Conservation (phyloP, 2,113 vertebrate genomes). For the Pterophyllum scalare region DNA sequence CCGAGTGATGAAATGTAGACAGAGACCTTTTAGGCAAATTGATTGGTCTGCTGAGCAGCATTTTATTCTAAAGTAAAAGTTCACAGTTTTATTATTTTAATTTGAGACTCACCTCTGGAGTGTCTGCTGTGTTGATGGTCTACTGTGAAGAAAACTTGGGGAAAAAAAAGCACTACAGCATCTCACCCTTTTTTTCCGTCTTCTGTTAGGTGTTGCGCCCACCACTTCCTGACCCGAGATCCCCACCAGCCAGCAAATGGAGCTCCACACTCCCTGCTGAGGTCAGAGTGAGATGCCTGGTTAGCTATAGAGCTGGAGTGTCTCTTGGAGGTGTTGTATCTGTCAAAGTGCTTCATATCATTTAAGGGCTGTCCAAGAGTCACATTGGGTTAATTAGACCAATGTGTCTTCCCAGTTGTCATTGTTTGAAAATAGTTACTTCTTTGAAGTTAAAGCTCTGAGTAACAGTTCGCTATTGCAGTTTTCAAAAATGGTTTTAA, state of each 20-base stretch:
- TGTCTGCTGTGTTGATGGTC: too few relatives aligned
- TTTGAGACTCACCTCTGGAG: too few relatives aligned
- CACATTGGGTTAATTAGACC: not conserved
- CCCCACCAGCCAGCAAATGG: slow-evolving; percentile 3
- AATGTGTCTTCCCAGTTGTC: not conserved
- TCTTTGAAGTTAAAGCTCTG: not conserved
- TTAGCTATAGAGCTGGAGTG: not conserved
- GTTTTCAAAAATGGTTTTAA: not conserved
- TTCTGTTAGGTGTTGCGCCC: slow-evolving; percentile 61
- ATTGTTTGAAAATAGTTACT: not conserved
- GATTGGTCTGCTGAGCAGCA: too few relatives aligned
- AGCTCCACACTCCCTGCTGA: slow-evolving; percentile 7
- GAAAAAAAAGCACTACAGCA: not conserved
- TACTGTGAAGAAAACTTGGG: too few relatives aligned
- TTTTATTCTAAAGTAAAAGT: too few relatives aligned
- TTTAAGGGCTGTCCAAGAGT: not conserved
- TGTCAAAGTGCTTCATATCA: slow-evolving; percentile 23
- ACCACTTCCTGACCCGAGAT: not conserved
- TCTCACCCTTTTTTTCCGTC: not conserved
- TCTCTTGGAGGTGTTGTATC: slow-evolving; percentile 23
- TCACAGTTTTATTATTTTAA: too few relatives aligned
- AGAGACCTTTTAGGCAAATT: not conserved
- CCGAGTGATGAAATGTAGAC: not conserved
- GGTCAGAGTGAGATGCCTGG: slow-evolving; percentile 50
- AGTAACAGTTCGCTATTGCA: not conserved